Evolutionary conservation across 2,113 vertebrate species (phyloP), one percentile per base, ranked within the genome.

Genomic region (Potamarius usumacintae): DNA sequence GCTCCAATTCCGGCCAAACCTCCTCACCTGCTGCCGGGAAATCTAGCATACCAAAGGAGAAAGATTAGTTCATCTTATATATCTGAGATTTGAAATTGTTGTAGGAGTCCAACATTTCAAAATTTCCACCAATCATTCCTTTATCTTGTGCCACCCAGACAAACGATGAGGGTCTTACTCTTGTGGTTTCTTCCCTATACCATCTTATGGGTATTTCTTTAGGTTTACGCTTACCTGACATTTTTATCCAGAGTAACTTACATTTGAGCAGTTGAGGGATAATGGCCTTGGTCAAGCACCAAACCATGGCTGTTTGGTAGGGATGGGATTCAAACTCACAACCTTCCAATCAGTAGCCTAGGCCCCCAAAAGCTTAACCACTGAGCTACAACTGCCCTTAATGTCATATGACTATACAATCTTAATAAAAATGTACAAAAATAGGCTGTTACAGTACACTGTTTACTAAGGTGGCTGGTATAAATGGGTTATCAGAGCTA

Each of bases 1-100:
- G 95, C 93, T 97, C 96, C 60, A 95, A 88, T 93, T 96, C 95
- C 5, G 95, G 94, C 95, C 95, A 96, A 20, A 93, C 94, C 88
- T 91, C 94, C 88, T 91, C 91, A 2, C 60, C 88, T 80, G 72
- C 85, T 6, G 90, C 58, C 79, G 83, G 78, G 71, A 81, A 53
- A 86, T 88, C 91, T 89, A 86, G 80, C 83, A 89, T 67, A 20
- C 80, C 88, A 85, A 85, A 85, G 48, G 4, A 34, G 58, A 76
- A 62, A 84, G n/a, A 27, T 78, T 52, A 57, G 79, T 53, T 77
- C n/a, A 79, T 25, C n/a, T 79, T 30, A 27, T 55, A 55, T 79
- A 57, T n/a, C 12, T 79, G 76, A 55, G n/a, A 52, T 48, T 42
- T 42, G 42, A 42, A 42, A 42, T 42, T 42, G 42, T 42, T 42